Percentiles rank a stretch among this genome's conserved stretches.
These are phyloP conservation scores for Sphenodon punctatus DNA, from an alignment of 2,797 vertebrate genomes.

Conservation along the genomic window DNA sequence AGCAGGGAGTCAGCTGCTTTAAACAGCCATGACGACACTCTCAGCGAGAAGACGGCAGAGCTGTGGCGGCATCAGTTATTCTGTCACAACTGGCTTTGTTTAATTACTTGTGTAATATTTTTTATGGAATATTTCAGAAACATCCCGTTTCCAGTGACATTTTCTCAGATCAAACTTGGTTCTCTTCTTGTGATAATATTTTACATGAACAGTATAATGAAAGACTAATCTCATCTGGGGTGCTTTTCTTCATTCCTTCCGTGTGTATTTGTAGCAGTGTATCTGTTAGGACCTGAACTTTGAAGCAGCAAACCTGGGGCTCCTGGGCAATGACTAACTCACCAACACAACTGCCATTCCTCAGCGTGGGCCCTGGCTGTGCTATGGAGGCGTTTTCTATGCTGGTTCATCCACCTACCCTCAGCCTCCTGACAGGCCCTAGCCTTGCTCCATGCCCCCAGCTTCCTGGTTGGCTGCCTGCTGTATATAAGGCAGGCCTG, in stretches of 20 bases:
- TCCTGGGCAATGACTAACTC: too few species aligned
- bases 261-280: background rate
- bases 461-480: too few species aligned
- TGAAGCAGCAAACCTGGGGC: too few species aligned
- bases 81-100: background rate
- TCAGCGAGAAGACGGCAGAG: background rate
- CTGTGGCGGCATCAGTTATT: background rate
- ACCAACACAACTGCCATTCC: too few species aligned
- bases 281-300: too few species aligned
- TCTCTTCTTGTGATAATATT: background rate
- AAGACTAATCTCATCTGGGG: background rate
- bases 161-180: background rate
- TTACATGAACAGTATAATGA: background rate
- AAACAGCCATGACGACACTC: background rate
- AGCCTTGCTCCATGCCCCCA: too few species aligned
- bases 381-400: too few species aligned
- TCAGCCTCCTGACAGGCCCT: too few species aligned
- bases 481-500: too few species aligned
- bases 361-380: too few species aligned
- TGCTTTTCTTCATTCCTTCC: background rate
- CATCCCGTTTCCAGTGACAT: background rate
- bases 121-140: background rate
- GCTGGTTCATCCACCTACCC: too few species aligned
- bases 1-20: background rate
- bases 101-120: constrained; percentile 8